A percentile compares a stretch with the other conserved stretches of the same genome.
phyloP scores from a whole-genome alignment of 2,797 vertebrate genomes.

The Apogon hyalosoma region DNA sequence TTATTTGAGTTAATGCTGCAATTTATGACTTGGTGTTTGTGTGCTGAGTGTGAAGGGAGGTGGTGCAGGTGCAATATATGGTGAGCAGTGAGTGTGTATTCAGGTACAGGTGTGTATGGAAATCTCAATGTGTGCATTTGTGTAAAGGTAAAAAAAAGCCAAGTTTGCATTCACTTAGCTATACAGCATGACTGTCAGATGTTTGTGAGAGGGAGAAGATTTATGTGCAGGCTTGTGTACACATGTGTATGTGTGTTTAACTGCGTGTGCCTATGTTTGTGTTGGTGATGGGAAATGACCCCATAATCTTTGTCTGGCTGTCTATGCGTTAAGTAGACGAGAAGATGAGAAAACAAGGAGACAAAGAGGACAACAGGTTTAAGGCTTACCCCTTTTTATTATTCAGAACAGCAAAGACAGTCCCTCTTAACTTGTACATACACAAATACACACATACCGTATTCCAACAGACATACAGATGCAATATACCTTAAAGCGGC shows the following conservation, averaged over 20 bases:
- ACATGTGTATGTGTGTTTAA: not conserved
- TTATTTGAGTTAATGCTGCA: constrained; percentile 79
- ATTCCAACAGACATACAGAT: constrained; percentile 12
- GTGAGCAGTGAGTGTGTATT: constrained; percentile 17
- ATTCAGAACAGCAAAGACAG: constrained; percentile 62
- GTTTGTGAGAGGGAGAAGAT: constrained; percentile 10
- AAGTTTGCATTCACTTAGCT: constrained; percentile 27
- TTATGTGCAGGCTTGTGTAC: constrained; percentile 2
- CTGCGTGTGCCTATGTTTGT: not conserved
- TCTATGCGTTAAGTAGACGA: constrained; percentile 45
- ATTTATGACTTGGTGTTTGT: constrained; percentile 76
- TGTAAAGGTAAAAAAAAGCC: constrained; percentile 12
- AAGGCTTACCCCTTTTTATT: constrained; percentile 65
- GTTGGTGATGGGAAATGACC: constrained; percentile 40
- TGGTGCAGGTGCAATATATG: constrained; percentile 26
- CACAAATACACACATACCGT: not conserved
- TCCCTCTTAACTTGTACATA: constrained; percentile 19
- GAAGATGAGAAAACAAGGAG: constrained; percentile 38
- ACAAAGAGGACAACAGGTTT: constrained; percentile 46
- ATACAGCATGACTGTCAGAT: constrained; percentile 20
- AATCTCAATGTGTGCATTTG: constrained; percentile 11
- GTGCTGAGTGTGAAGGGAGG: constrained; percentile 57
- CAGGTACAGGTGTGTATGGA: constrained; percentile 8
- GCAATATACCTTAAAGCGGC: constrained; percentile 52
- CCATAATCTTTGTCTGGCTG: constrained; percentile 43